Evolutionary conservation across 1,140 invertebrate species (phyloP).

Genomic region (Pseudomyrmex concolor): DNA sequence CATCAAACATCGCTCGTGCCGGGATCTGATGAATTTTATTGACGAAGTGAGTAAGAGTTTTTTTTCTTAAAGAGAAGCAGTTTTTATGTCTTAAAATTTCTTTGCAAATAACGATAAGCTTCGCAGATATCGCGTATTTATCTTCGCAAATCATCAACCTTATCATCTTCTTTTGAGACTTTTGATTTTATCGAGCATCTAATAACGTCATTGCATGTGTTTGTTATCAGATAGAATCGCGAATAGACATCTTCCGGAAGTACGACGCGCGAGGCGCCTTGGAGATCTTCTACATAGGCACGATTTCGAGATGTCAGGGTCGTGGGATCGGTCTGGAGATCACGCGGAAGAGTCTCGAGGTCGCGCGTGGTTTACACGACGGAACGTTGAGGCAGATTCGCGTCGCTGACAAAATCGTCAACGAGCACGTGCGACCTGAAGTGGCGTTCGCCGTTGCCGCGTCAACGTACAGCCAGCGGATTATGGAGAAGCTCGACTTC

Average conservation of each 20-base stretch:
- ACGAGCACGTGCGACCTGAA: slow-evolving; percentile 63
- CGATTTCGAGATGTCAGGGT: slow-evolving; percentile 70
- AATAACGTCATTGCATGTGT: not conserved
- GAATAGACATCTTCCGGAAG: slow-evolving; percentile 73
- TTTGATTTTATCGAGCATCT: not conserved
- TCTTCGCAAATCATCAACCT: not conserved
- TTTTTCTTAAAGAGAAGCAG: slow-evolving; percentile 6
- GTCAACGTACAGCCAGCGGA: slow-evolving; percentile 76
- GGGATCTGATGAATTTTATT: slow-evolving; percentile 86
- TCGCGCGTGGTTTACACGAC: slow-evolving; percentile 48
- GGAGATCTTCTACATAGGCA: slow-evolving; percentile 79
- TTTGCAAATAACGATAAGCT: slow-evolving; percentile 45
- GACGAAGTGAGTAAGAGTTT: slow-evolving; percentile 72
- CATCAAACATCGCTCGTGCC: slow-evolving; percentile 84
- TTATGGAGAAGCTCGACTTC: slow-evolving; percentile 72
- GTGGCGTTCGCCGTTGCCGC: slow-evolving; percentile 74
- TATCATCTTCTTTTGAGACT: not conserved
- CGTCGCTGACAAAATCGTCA: slow-evolving; percentile 47
- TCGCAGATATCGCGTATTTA: slow-evolving; percentile 22
- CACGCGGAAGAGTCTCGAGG: slow-evolving; percentile 67
- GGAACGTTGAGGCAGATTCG: slow-evolving; percentile 36
- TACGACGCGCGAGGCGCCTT: slow-evolving; percentile 66
- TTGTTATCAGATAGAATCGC: slow-evolving; percentile 70
- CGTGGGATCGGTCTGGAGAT: slow-evolving; percentile 72
- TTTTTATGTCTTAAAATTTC: slow-evolving; percentile 14